These are phyloP conservation scores for Chelonus formosanus DNA, from an alignment of 2,888 invertebrate genomes.

Conservation along the genomic window DNA sequence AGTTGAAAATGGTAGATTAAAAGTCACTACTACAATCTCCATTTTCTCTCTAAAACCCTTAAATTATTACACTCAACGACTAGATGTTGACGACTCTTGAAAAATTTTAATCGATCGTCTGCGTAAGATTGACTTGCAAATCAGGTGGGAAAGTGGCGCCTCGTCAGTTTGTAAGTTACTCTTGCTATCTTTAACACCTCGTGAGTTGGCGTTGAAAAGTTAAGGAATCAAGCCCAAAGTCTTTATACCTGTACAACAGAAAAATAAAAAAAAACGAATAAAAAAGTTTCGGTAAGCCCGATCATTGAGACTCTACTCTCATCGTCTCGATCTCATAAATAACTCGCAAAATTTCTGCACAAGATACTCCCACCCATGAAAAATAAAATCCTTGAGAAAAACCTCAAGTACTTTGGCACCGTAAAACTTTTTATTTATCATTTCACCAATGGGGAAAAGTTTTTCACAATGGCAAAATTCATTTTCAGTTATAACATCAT, in stretches of 20 bases:
- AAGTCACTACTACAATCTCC: neutral
- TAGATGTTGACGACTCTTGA: neutral
- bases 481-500: slow-evolving; percentile 11
- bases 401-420: no score
- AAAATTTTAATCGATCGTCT: slow-evolving; percentile 22
- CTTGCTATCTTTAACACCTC: slow-evolving; percentile 32
- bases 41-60: neutral
- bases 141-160: slow-evolving; percentile 29
- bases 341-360: neutral
- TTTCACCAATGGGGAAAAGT: slow-evolving; percentile 9
- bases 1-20: no score
- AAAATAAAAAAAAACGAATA: neutral
- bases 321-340: slow-evolving; percentile 5
- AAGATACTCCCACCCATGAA: neutral
- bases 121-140: slow-evolving; percentile 28
- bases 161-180: slow-evolving; percentile 31
- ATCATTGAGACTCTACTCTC: slow-evolving; percentile 16
- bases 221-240: slow-evolving; percentile 31
- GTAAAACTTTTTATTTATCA: slow-evolving; percentile 19
- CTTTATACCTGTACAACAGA: slow-evolving; percentile 22
- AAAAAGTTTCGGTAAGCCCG: slow-evolving; percentile 6
- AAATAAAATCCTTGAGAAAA: slow-evolving; percentile 6
- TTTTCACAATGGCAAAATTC: slow-evolving; percentile 2
- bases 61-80: neutral
- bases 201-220: slow-evolving; percentile 18